Base-by-base conservation (phyloP, 2,797 vertebrate genomes). In the Tamandua tetradactyla region DNA sequence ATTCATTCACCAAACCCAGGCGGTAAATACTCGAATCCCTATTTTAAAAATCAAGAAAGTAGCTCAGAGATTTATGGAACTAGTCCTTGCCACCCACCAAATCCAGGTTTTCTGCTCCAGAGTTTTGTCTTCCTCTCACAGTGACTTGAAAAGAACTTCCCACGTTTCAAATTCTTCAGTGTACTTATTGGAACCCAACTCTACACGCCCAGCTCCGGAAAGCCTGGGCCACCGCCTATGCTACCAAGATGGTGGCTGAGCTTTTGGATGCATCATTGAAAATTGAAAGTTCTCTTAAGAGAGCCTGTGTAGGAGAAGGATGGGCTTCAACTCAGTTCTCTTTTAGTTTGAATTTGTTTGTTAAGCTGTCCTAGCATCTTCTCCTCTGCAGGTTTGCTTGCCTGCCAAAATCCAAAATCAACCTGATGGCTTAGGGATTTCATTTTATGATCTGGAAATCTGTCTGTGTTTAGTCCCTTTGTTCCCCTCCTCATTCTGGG, bases 331-430 rank as follows among this genome's bases (percentile, higher is more conserved):
- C 89, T 95, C 91, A 76, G 76, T 96, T 97, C 97, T 97, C 96
- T 94, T 95, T 96, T 91, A 95, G 94, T 97, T 97, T 91, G 95
- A 97, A 97, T 97, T 96, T 96, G 94, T 94, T 95, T 97, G 97
- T 97, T 96, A 98, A 96, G 94, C 97, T 95, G 89, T 86, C 57
- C 76, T 96, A 95, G 88, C 82, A 90, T 95, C 22, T 91, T 96
- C 97, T 97, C 96, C 91, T 97, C 89, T 96, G 93, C 8, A 95
- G 89, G 93, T 96, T 57, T 91, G 95, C 95, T 94, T 96, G 94
- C 95, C 96, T 98, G 95, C 96, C 90, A 76, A 94, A 87, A 94
- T 96, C 96, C 95, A 95, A 97, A 96, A 89, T 96, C 97, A 94
- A 82, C 88, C 64, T 88, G 91, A 83, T 91, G 92, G 72, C 47